Percentiles rank a stretch among this genome's conserved stretches.
These are phyloP conservation scores for Menura novaehollandiae DNA, from an alignment of 2,113 vertebrate genomes.

Conservation along the genomic window DNA sequence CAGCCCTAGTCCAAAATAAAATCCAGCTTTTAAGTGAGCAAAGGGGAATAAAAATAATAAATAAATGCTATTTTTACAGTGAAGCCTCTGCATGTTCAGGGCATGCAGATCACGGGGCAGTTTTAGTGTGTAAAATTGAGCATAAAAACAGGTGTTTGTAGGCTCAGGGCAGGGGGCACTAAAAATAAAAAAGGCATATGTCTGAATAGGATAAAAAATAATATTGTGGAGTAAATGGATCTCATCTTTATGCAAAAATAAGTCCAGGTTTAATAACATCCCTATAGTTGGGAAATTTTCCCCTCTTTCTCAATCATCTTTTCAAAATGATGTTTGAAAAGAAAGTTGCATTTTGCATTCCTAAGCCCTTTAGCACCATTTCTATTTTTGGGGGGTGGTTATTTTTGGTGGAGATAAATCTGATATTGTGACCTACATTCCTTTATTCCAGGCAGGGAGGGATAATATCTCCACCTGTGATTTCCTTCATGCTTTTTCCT, in stretches of 20 bases:
- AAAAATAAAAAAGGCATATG: not conserved
- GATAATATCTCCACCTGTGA: not conserved
- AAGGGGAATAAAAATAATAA: not conserved
- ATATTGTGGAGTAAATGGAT: not conserved
- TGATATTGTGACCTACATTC: slow-evolving; percentile 3
- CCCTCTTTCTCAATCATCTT: not conserved
- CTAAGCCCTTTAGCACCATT: not conserved
- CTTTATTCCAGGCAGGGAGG: not conserved
- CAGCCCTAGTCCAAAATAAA: not conserved
- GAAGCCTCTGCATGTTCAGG: not conserved
- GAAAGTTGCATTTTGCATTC: not conserved
- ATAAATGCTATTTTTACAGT: not conserved
- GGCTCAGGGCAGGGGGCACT: not conserved
- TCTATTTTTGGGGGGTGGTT: not conserved
- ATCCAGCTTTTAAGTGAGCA: not conserved
- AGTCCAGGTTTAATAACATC: not conserved
- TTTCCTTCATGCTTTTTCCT: not conserved
- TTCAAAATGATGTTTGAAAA: not conserved
- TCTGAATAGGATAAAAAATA: not conserved
- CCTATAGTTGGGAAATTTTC: not conserved
- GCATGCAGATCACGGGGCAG: not conserved
- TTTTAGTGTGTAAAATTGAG: not conserved
- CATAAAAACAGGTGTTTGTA: not conserved
- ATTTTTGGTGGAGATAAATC: slow-evolving; percentile 1
- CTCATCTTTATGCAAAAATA: not conserved